These are phyloP conservation scores for Ormia ochracea DNA, from an alignment of 2,888 invertebrate species.

Conservation along the genomic window DNA sequence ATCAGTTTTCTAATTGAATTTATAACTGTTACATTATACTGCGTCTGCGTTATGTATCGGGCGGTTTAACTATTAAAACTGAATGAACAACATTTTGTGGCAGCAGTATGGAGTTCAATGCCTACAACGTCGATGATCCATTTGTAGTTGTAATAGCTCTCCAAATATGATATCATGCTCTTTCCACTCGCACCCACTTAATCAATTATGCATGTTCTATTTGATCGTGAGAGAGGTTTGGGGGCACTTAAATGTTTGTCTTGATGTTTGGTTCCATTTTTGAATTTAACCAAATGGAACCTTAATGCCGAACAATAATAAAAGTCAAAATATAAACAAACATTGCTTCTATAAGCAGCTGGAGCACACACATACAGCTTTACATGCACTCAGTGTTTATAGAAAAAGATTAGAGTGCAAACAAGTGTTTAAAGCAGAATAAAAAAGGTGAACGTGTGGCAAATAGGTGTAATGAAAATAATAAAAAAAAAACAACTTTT, in stretches of 20 bases:
- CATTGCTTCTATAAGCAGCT: conserved; percentile 14
- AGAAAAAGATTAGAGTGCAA: conserved; percentile 30
- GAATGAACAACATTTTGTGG: conserved; percentile 56
- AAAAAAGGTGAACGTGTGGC: conserved; percentile 25
- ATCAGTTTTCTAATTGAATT: conserved; percentile 34
- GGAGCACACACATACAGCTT: neutral
- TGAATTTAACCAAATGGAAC: conserved; percentile 47
- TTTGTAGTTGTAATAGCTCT: neutral
- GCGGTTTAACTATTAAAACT: conserved; percentile 60
- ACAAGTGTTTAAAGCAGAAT: conserved; percentile 53
- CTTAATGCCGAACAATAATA: conserved; percentile 43
- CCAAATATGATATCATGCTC: conserved; percentile 10
- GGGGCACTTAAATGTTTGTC: neutral
- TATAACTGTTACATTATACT: conserved; percentile 40
- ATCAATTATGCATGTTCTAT: conserved; percentile 13
- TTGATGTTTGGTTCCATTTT: neutral
- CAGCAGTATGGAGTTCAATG: conserved; percentile 42
- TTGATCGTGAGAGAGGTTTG: neutral
- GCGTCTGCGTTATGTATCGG: conserved; percentile 55
- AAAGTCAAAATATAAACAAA: conserved; percentile 52
- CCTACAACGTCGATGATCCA: conserved; percentile 15
- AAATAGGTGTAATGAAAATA: conserved; percentile 31
- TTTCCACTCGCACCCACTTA: conserved; percentile 16
- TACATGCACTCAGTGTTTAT: neutral
- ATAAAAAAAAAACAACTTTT: neutral